phyloP scores from a whole-genome alignment of 1,140 invertebrate genomes.

The Pectinophora gossypiella region DNA sequence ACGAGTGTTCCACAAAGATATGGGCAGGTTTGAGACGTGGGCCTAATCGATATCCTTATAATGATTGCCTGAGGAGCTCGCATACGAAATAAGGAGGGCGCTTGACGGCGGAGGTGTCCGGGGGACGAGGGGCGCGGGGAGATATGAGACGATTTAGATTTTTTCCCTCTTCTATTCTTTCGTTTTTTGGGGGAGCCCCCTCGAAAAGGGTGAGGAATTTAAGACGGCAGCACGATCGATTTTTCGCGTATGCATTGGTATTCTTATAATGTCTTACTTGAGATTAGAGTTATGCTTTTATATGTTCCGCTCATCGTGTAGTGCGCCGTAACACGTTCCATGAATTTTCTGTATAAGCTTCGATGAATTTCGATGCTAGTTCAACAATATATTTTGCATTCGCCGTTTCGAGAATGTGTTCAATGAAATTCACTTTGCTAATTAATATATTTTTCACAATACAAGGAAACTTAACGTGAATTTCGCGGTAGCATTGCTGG shows the following conservation, averaged over 20 bases:
- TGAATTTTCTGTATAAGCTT: too few species aligned
- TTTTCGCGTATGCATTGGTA: conserved; percentile 73
- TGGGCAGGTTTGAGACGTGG: conserved; percentile 66
- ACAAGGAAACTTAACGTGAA: too few species aligned
- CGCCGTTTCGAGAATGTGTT: too few species aligned
- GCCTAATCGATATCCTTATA: conserved; percentile 73
- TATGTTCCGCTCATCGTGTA: conserved; percentile 13
- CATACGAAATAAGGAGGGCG: conserved; percentile 74
- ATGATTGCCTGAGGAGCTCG: conserved; percentile 73
- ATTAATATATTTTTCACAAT: too few species aligned
- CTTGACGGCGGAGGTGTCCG: conserved; percentile 62
- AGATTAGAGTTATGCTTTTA: conserved; percentile 70
- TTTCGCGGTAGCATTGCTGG: too few species aligned
- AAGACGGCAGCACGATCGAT: conserved; percentile 70
- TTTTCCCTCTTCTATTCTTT: conserved; percentile 75
- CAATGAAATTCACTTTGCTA: too few species aligned
- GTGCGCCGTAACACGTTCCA: too few species aligned
- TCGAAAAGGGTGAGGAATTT: conserved; percentile 73
- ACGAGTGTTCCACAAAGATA: conserved; percentile 62
- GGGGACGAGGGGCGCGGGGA: conserved; percentile 39
- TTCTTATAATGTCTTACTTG: conserved; percentile 72
- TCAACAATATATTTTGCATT: too few species aligned
- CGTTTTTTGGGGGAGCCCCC: conserved; percentile 71
- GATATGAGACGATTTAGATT: conserved; percentile 75
- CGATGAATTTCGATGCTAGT: too few species aligned